phyloP scores from a whole-genome alignment of 2,113 vertebrate genomes.

The Aspidoscelis tigris region DNA sequence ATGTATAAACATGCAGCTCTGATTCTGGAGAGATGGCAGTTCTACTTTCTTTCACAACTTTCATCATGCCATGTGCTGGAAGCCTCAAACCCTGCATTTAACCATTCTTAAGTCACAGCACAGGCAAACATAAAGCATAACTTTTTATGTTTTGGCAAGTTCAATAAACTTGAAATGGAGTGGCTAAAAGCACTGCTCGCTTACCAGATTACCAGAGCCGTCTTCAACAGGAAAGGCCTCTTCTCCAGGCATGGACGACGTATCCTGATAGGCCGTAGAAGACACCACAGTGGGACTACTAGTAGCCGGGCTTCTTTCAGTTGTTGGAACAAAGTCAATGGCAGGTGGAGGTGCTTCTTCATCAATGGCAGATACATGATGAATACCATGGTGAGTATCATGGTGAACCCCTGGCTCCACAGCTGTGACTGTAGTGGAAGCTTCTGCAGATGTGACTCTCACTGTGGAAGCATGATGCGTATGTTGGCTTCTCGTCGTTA shows the following conservation, averaged over 20 bases:
- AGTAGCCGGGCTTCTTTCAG: background rate
- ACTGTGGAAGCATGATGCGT: slow-evolving; percentile 34
- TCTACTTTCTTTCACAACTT: background rate
- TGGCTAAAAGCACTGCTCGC: background rate
- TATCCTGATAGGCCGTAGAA: background rate
- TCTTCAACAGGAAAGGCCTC: slow-evolving; percentile 50
- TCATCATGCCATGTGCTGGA: background rate
- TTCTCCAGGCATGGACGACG: slow-evolving; percentile 29
- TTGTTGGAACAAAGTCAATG: background rate
- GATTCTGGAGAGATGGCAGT: background rate
- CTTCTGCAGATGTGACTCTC: slow-evolving; percentile 52
- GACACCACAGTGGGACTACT: accelerated
- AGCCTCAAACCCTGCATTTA: background rate
- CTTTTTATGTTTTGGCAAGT: background rate
- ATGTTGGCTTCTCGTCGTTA: slow-evolving; percentile 46
- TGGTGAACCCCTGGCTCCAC: slow-evolving; percentile 2
- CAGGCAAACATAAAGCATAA: background rate
- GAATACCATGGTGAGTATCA: slow-evolving; percentile 29
- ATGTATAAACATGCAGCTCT: background rate
- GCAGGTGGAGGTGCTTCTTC: background rate
- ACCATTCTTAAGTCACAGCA: background rate
- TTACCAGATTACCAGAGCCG: slow-evolving; percentile 76
- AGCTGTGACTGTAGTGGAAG: slow-evolving; percentile 14
- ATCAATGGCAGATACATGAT: slow-evolving; percentile 25
- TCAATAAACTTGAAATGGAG: background rate